Evolutionary conservation across 2,113 vertebrate species (phyloP).

Genomic region (Marmota monax): DNA sequence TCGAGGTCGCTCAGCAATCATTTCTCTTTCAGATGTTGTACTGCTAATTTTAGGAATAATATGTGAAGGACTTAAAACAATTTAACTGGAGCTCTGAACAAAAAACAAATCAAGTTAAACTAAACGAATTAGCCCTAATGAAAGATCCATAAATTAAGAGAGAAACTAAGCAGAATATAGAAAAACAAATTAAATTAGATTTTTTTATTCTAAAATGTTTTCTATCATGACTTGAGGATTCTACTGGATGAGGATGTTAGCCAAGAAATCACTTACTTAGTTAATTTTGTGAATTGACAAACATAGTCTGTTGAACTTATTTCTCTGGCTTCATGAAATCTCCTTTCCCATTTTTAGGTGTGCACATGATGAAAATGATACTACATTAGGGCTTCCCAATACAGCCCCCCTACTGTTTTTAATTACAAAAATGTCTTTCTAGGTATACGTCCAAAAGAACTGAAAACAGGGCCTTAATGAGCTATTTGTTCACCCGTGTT

Average conservation of each 20-base stretch:
- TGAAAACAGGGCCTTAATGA: not conserved
- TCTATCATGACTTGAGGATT: not conserved
- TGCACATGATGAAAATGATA: not conserved
- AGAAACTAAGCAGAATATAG: constrained; percentile 46
- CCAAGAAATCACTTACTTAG: not conserved
- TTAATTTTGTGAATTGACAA: constrained; percentile 57
- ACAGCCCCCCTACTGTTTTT: not conserved
- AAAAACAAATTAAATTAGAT: constrained; percentile 61
- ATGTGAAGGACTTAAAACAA: constrained; percentile 25
- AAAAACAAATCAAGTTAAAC: constrained; percentile 59
- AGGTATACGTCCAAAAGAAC: not conserved
- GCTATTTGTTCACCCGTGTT: not conserved
- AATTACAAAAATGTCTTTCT: not conserved
- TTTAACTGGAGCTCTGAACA: constrained; percentile 59
- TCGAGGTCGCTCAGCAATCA: constrained; percentile 52
- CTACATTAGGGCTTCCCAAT: not conserved
- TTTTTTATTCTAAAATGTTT: constrained; percentile 48
- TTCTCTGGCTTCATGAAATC: not conserved
- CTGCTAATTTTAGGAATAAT: constrained; percentile 53
- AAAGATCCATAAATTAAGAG: constrained; percentile 40
- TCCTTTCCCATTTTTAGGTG: not conserved
- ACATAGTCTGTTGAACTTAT: not conserved
- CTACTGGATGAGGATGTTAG: not conserved
- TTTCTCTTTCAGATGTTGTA: constrained; percentile 62
- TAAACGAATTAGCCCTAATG: constrained; percentile 54